Evolutionary conservation across 2,797 vertebrate species (phyloP).

Genomic region (Okamejei kenojei): DNA sequence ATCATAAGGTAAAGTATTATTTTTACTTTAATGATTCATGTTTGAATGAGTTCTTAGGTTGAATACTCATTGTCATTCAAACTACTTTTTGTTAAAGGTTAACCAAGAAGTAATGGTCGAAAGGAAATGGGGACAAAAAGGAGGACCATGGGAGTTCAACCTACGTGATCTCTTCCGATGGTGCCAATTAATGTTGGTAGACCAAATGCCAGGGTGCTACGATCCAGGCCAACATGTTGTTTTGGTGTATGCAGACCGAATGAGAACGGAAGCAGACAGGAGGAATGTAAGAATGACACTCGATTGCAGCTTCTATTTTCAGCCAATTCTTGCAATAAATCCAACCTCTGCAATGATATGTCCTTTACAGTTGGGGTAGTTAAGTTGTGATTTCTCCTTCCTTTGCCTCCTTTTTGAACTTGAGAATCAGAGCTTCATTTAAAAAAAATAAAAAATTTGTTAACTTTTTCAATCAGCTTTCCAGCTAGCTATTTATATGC

Average conservation of each 20-base stretch:
- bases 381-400: neutral
- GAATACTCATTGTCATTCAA: neutral
- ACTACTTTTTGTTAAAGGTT: constrained; percentile 58
- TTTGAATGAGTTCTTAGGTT: neutral
- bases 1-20: constrained; percentile 67
- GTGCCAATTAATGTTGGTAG: constrained; percentile 92
- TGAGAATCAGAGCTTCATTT: no score
- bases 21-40: neutral
- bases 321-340: neutral
- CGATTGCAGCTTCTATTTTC: neutral
- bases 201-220: constrained; percentile 81
- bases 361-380: neutral
- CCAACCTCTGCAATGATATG: no score
- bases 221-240: constrained; percentile 85
- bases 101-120: constrained; percentile 76
- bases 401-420: neutral
- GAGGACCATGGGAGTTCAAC: constrained; percentile 97
- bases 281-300: constrained; percentile 63
- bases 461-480: no score
- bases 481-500: no score
- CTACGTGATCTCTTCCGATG: constrained; percentile 92
- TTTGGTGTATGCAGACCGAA: constrained; percentile 83
- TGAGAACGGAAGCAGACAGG: constrained; percentile 80
- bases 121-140: constrained; percentile 86
- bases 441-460: no score